Evolutionary conservation across 2,797 vertebrate genomes (phyloP).

Genomic region (Amniataba percoides): DNA sequence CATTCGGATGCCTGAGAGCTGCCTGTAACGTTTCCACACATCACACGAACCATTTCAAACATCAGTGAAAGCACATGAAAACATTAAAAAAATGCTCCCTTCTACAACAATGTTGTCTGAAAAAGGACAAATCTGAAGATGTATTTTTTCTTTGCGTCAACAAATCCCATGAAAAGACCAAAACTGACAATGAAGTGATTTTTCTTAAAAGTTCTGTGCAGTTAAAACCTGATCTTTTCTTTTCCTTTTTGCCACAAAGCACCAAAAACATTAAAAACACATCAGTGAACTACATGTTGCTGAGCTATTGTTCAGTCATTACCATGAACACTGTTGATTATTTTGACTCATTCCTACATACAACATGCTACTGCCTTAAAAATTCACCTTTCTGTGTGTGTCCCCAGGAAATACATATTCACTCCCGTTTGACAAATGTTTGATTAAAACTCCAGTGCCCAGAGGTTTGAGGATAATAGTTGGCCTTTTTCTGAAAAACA

Average conservation of each 20-base stretch:
- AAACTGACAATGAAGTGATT: constrained; percentile 1
- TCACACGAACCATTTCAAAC: neutral
- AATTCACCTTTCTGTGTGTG: neutral
- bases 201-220: too few species aligned
- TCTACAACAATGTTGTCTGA: neutral
- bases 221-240: neutral
- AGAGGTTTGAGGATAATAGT: neutral
- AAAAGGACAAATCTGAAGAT: neutral
- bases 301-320: neutral
- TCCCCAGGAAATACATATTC: neutral
- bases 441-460: neutral
- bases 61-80: neutral
- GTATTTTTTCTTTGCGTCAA: neutral
- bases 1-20: neutral
- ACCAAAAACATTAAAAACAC: neutral
- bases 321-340: neutral
- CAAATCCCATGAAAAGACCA: constrained; percentile 7
- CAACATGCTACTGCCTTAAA: neutral
- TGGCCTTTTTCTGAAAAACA: neutral
- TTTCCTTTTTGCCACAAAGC: neutral
- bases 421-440: neutral
- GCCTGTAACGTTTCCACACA: neutral
- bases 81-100: neutral
- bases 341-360: neutral
- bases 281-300: neutral